These are phyloP conservation scores for Petrosia ficiformis DNA, from an alignment of 37 sponge, comb jelly and placozoan genomes.

Conservation along the genomic window DNA sequence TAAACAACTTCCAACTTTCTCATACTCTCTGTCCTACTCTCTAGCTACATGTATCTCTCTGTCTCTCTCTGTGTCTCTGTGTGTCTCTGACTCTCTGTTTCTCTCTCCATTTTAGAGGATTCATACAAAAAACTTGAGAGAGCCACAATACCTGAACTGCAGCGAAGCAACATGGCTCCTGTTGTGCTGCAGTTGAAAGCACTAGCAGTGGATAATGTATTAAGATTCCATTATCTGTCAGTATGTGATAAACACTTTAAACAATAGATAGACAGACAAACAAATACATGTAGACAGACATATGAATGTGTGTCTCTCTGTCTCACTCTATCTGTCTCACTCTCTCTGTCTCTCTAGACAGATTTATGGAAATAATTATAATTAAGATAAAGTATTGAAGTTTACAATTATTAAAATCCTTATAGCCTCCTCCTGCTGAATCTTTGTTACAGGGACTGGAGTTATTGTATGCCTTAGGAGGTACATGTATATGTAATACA, in stretches of 20 bases:
- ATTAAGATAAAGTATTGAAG: too few relatives aligned
- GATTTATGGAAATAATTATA: neutral
- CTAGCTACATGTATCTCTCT: too few relatives aligned
- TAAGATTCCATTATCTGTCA: conserved; percentile 84
- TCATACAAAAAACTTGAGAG: conserved; percentile 40
- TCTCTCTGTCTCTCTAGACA: neutral
- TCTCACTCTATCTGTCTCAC: neutral
- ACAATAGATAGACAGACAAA: too few relatives aligned
- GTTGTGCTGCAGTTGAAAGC: conserved; percentile 91
- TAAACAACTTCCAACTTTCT: neutral
- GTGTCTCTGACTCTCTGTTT: too few relatives aligned
- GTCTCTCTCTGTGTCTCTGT: neutral
- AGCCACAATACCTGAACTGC: conserved; percentile 76
- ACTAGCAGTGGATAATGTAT: conserved; percentile 88
- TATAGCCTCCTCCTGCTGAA: conserved; percentile 84
- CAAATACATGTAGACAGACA: neutral
- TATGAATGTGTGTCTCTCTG: neutral
- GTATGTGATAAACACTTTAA: conserved; percentile 39
- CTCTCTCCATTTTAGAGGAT: conserved; percentile 66
- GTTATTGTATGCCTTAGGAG: conserved; percentile 86
- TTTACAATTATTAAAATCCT: too few relatives aligned
- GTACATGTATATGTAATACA: conserved; percentile 19
- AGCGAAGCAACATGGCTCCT: conserved; percentile 71
- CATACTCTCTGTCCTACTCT: neutral
- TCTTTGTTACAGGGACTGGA: conserved; percentile 72